phyloP scores from a whole-genome alignment of 2,113 vertebrate species.

The Xiphophorus maculatus region DNA sequence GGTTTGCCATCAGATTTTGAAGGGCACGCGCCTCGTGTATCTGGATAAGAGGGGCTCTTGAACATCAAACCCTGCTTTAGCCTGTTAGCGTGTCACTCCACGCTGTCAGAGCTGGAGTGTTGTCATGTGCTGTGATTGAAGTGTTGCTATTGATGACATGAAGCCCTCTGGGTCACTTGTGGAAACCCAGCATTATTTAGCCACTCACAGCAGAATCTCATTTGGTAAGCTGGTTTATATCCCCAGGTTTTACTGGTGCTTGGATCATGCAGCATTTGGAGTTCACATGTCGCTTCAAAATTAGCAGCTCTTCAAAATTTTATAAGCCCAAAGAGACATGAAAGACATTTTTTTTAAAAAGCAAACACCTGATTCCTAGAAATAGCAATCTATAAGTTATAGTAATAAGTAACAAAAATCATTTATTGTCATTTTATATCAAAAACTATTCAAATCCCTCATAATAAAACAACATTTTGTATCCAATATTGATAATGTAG shows the following conservation, averaged over 20 bases:
- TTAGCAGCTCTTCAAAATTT: not conserved
- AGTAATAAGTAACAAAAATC: not conserved
- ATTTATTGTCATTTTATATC: too few species aligned
- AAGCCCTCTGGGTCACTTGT: not conserved
- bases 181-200: not conserved
- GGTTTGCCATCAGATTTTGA: constrained; percentile 10
- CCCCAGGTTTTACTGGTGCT: not conserved
- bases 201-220: not conserved
- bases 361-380: too few species aligned
- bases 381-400: not conserved
- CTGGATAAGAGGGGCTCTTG: constrained; percentile 1
- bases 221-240: not conserved
- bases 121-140: constrained; percentile 8
- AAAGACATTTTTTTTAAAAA: not conserved
- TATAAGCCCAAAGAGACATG: too few species aligned
- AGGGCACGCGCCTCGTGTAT: not conserved
- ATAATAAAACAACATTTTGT: too few species aligned
- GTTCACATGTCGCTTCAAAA: not conserved
- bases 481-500: too few species aligned
- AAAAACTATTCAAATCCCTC: too few species aligned
- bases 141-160: not conserved
- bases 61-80: constrained; percentile 6
- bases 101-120: not conserved
- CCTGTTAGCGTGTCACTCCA: not conserved
- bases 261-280: not conserved